A percentile compares a stretch with the other conserved stretches of the same genome.
These are phyloP conservation scores for Heliconius hortense DNA, from an alignment of 2,888 invertebrate genomes.

Conservation along the genomic window DNA sequence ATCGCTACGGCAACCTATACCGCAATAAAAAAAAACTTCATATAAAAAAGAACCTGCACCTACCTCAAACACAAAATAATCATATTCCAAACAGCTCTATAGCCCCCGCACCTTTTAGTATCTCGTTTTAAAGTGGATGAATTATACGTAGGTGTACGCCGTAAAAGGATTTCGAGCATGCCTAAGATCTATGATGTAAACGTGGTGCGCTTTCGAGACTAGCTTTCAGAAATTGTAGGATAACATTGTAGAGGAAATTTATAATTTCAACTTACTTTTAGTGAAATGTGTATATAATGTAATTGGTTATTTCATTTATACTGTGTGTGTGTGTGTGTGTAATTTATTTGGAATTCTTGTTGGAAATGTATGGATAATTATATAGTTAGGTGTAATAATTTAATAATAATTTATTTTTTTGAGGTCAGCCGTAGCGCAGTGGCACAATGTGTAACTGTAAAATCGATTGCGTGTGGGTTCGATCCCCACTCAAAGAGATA, in stretches of 20 bases:
- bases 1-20: neutral
- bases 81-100: neutral
- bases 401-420: too few relatives aligned
- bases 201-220: constrained; percentile 37
- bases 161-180: constrained; percentile 40
- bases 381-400: neutral
- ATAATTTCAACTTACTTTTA: constrained; percentile 25
- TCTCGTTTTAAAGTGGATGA: constrained; percentile 36
- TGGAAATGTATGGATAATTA: neutral
- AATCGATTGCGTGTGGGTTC: too few relatives aligned
- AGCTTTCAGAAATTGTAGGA: constrained; percentile 24
- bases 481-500: too few relatives aligned
- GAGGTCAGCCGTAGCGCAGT: too few relatives aligned
- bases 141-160: constrained; percentile 38
- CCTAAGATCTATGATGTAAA: constrained; percentile 39
- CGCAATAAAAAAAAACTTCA: neutral
- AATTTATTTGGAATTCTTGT: neutral
- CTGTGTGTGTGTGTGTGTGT: too few relatives aligned
- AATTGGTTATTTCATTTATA: constrained; percentile 5
- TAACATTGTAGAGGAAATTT: constrained; percentile 30
- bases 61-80: neutral
- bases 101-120: constrained; percentile 24
- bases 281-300: constrained; percentile 8
- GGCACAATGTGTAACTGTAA: too few relatives aligned
- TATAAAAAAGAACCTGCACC: neutral